phyloP scores from a whole-genome alignment of 2,797 vertebrate genomes.

The Todus mexicanus region DNA sequence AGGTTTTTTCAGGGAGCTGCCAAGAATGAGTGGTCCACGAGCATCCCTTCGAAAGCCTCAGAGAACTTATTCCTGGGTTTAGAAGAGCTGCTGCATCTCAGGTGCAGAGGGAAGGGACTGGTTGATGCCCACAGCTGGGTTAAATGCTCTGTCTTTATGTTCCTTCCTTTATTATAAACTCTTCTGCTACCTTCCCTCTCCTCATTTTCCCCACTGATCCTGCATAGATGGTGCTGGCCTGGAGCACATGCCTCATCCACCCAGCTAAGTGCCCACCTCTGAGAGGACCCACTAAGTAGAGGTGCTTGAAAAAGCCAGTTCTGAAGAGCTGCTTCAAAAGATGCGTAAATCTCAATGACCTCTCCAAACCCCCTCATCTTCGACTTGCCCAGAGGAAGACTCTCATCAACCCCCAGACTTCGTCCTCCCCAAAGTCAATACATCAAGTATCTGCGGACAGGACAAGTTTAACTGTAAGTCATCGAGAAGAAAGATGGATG shows the following conservation, averaged over 20 bases:
- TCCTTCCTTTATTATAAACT: not conserved
- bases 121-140: not conserved
- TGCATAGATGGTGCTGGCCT: fast-evolving
- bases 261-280: not conserved
- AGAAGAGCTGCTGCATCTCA: not conserved
- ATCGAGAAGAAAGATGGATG: not conserved
- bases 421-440: not conserved
- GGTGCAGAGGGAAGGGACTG: not conserved
- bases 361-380: not conserved
- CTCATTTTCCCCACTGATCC: not conserved
- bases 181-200: not conserved
- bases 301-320: not conserved
- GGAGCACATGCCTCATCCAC: not conserved
- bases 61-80: not conserved
- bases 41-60: not conserved
- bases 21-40: not conserved
- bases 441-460: not conserved
- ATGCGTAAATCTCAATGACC: not conserved
- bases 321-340: not conserved
- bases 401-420: not conserved
- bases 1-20: not conserved
- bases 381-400: not conserved
- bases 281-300: not conserved
- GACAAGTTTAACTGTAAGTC: not conserved
- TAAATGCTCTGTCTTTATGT: fast-evolving